phyloP scores from a whole-genome alignment of 2,888 invertebrate species.

The Ichneumon xanthorius region DNA sequence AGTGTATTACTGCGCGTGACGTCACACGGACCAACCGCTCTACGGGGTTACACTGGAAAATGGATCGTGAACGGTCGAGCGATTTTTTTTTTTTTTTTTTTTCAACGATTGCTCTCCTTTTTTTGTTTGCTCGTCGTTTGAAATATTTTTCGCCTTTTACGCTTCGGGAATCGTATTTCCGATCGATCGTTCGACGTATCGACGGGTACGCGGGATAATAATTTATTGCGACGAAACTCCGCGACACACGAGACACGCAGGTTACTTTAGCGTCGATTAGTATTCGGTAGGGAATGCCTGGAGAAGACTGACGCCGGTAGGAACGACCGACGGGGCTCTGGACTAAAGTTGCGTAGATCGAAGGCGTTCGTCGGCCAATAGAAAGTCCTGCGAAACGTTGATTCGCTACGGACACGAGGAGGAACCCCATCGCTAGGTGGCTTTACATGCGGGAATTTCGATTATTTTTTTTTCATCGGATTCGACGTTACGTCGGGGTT shows the following conservation, averaged over 20 bases:
- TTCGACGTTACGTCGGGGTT: background rate
- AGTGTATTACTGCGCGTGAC: conserved; percentile 80
- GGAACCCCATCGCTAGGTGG: conserved; percentile 36
- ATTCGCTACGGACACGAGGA: conserved; percentile 34
- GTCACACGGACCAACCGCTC: conserved; percentile 66
- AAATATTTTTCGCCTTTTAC: background rate
- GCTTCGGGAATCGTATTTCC: background rate
- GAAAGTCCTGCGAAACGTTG: conserved; percentile 18
- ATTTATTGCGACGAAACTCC: conserved; percentile 21
- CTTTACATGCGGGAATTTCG: conserved; percentile 46
- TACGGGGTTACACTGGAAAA: conserved; percentile 42
- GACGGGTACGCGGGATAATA: background rate
- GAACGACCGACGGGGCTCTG: conserved; percentile 48
- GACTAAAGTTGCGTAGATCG: conserved; percentile 57
- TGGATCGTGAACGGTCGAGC: background rate
- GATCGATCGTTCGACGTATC: background rate
- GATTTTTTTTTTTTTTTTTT: conserved; percentile 1
- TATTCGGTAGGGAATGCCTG: conserved; percentile 63
- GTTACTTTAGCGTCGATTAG: conserved; percentile 22
- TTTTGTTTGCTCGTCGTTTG: background rate
- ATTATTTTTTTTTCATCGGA: conserved; percentile 4
- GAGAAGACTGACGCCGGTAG: conserved; percentile 67
- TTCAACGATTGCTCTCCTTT: conserved; percentile 18
- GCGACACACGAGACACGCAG: conserved; percentile 25
- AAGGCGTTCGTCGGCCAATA: conserved; percentile 50